phyloP scores from a whole-genome alignment of 2,888 invertebrate genomes.

The Hylaea fasciaria region DNA sequence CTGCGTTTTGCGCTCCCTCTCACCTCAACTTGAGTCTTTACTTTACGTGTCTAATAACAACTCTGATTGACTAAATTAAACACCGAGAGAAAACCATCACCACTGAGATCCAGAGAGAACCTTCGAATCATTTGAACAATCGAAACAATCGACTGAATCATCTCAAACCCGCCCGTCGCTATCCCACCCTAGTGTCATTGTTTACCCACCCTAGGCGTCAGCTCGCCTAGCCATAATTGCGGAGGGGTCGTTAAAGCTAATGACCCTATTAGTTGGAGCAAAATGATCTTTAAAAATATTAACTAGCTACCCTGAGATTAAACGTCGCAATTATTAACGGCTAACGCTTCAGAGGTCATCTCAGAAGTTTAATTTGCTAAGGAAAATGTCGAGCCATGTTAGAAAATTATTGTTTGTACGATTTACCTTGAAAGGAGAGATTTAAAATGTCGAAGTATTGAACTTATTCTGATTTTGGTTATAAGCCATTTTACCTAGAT shows the following conservation, averaged over 20 bases:
- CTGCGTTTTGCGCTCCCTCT: too few species aligned
- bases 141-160: too few species aligned
- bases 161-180: too few species aligned
- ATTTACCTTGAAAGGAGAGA: neutral
- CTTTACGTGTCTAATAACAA: too few species aligned
- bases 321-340: constrained; percentile 19
- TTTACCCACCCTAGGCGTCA: constrained; percentile 7
- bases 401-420: neutral
- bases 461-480: too few species aligned
- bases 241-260: constrained; percentile 48
- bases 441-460: too few species aligned
- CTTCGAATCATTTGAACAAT: too few species aligned
- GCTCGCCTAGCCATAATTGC: constrained; percentile 47
- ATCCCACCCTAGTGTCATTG: neutral
- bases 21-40: too few species aligned
- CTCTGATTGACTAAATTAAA: too few species aligned
- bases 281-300: constrained; percentile 49
- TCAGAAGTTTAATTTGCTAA: constrained; percentile 13
- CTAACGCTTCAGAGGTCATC: constrained; percentile 4
- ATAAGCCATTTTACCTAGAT: too few species aligned
- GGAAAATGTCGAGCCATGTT: neutral
- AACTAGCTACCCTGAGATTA: constrained; percentile 36
- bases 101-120: too few species aligned
- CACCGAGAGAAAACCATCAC: too few species aligned
- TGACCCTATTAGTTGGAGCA: constrained; percentile 53